phyloP scores from a whole-genome alignment of 2,113 vertebrate species.

The Cyprinodon tularosa region DNA sequence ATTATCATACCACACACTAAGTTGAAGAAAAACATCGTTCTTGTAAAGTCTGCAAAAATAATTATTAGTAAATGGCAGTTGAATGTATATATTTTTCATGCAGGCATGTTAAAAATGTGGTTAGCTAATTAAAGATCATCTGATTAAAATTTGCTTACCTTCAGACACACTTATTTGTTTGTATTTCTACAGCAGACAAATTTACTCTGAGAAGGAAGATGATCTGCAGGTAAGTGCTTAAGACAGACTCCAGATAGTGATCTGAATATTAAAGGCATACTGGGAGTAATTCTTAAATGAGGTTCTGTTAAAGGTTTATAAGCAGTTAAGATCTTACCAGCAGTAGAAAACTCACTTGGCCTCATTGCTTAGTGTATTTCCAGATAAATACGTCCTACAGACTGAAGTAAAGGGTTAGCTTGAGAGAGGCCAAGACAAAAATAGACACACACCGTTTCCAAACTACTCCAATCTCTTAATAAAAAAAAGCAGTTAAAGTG shows the following conservation, averaged over 20 bases:
- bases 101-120: neutral
- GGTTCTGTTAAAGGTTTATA: no score
- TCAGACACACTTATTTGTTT: neutral
- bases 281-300: neutral
- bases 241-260: neutral
- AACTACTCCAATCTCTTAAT: no score
- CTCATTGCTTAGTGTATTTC: neutral
- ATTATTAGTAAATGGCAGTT: slow-evolving; percentile 16
- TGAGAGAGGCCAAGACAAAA: neutral
- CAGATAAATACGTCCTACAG: neutral
- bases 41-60: slow-evolving; percentile 8
- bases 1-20: slow-evolving; percentile 10
- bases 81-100: slow-evolving; percentile 29
- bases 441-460: no score
- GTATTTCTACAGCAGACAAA: neutral
- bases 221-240: neutral
- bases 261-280: neutral
- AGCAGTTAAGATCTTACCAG: neutral
- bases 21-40: slow-evolving; percentile 1
- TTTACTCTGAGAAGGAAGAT: neutral
- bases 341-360: neutral
- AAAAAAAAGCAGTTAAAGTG: no score
- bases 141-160: neutral
- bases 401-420: neutral
- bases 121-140: slow-evolving; percentile 6